Evolutionary conservation across 1,140 invertebrate genomes (phyloP).

Genomic region (Leguminivora glycinivorella): DNA sequence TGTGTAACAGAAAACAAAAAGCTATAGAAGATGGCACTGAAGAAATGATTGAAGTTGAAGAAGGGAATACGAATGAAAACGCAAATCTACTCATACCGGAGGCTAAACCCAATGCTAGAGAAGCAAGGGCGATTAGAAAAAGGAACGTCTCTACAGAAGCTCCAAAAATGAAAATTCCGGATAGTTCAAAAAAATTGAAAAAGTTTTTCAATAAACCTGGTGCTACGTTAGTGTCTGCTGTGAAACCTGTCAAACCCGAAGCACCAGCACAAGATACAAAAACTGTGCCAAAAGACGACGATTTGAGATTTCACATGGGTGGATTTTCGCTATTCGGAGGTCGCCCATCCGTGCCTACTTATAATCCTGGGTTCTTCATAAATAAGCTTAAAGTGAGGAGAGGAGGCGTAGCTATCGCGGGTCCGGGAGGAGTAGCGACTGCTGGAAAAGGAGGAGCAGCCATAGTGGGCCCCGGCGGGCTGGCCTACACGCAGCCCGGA

Average conservation of each 20-base stretch:
- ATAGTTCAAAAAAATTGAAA: conserved; percentile 46
- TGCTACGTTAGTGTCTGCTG: conserved; percentile 36
- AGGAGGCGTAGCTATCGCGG: conserved; percentile 87
- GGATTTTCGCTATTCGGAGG: conserved; percentile 48
- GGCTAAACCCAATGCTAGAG: conserved; percentile 40
- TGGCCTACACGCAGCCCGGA: conserved; percentile 84
- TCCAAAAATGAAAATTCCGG: conserved; percentile 35
- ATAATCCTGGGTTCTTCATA: conserved; percentile 81
- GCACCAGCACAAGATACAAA: conserved; percentile 43
- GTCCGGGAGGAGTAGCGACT: conserved; percentile 86
- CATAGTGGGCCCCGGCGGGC: conserved; percentile 85
- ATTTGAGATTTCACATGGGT: conserved; percentile 56
- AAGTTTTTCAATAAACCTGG: conserved; percentile 51
- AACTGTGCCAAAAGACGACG: conserved; percentile 36
- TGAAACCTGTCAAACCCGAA: conserved; percentile 41
- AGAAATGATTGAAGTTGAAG: conserved; percentile 31
- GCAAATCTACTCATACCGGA: conserved; percentile 31
- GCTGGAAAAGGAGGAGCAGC: conserved; percentile 86
- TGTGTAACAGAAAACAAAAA: conserved; percentile 70
- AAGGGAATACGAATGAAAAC: conserved; percentile 34
- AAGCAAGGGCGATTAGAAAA: conserved; percentile 58
- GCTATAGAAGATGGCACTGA: conserved; percentile 37
- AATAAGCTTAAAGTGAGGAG: conserved; percentile 82
- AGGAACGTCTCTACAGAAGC: conserved; percentile 43
- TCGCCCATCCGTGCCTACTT: conserved; percentile 50